These are phyloP conservation scores for Limnephilus marmoratus DNA, from an alignment of 2,888 invertebrate genomes.

Conservation along the genomic window DNA sequence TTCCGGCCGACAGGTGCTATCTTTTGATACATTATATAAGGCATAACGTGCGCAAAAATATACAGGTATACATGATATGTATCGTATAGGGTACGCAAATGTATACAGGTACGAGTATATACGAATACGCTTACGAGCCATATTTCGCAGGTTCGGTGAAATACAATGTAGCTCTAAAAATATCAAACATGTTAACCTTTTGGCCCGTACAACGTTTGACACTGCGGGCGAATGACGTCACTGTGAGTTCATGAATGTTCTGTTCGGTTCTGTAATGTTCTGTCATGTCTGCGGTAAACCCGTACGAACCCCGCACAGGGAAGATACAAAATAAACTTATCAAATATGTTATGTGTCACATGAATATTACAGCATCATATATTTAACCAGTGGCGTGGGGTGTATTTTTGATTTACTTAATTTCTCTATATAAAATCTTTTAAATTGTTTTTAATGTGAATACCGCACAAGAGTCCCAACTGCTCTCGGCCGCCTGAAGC, in stretches of 20 bases:
- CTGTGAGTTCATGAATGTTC: background rate
- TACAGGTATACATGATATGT: too few species aligned
- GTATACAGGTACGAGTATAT: too few species aligned
- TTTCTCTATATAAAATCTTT: too few species aligned
- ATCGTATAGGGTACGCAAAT: too few species aligned
- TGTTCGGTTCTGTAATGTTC: background rate
- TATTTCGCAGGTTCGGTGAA: background rate
- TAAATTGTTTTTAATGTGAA: too few species aligned
- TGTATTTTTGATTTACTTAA: background rate
- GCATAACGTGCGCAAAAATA: too few species aligned
- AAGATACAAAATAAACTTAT: background rate
- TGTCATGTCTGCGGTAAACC: conserved; percentile 28
- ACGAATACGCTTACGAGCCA: background rate
- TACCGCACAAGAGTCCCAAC: too few species aligned
- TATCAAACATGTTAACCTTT: background rate
- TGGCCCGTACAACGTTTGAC: background rate
- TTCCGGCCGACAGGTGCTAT: background rate
- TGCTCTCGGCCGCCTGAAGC: too few species aligned
- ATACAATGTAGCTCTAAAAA: background rate
- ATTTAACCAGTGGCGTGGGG: background rate
- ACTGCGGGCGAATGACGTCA: background rate
- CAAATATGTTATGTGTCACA: background rate
- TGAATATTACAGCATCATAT: background rate
- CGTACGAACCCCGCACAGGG: background rate
- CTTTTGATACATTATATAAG: background rate